Evolutionary conservation across 2,113 vertebrate genomes (phyloP).

Genomic region (Ameiurus melas): DNA sequence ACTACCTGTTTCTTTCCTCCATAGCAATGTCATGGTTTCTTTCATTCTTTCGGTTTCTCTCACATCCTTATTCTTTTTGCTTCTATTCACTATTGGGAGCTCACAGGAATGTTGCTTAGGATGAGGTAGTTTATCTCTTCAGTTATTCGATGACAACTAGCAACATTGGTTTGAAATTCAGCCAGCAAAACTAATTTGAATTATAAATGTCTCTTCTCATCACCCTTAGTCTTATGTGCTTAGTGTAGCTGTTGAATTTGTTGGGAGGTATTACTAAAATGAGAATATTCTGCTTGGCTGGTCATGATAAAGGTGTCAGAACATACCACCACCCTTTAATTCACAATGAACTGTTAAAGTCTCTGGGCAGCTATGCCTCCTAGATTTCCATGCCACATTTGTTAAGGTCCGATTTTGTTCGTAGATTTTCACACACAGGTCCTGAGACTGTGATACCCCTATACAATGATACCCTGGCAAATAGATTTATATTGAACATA

Average conservation of each 20-base stretch:
- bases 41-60: conserved; percentile 29
- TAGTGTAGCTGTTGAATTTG: conserved; percentile 16
- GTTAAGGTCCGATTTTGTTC: not conserved
- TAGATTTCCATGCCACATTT: conserved; percentile 2
- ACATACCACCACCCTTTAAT: not conserved
- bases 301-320: not conserved
- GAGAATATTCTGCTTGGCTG: conserved; percentile 15
- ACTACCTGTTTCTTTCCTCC: not conserved
- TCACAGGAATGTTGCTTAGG: not conserved
- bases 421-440: not conserved
- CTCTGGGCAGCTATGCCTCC: not conserved
- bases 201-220: conserved; percentile 23
- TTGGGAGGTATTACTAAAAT: not conserved
- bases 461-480: conserved; percentile 20
- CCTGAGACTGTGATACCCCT: conserved; percentile 35
- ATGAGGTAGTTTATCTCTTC: conserved; percentile 56
- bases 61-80: not conserved
- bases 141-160: conserved; percentile 30
- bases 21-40: not conserved
- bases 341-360: not conserved
- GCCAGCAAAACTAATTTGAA: conserved; percentile 39
- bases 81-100: conserved; percentile 6
- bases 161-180: conserved; percentile 36
- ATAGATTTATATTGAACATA: conserved; percentile 59
- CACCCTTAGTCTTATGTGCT: conserved; percentile 18